These are phyloP conservation scores for Pheosia gnoma DNA, from an alignment of 2,888 invertebrate genomes.

Conservation along the genomic window DNA sequence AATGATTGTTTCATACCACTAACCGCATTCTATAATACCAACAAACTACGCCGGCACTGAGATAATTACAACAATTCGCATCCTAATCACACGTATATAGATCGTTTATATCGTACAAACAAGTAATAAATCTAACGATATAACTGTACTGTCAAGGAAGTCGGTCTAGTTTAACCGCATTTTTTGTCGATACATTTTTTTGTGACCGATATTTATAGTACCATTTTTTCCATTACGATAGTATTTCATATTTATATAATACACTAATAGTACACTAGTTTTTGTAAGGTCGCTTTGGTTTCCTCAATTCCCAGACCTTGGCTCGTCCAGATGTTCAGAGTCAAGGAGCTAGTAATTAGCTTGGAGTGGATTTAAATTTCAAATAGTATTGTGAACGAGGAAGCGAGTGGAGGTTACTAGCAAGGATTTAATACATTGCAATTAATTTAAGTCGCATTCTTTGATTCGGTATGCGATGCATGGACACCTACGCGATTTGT, in stretches of 20 bases:
- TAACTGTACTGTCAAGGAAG: slow-evolving; percentile 71
- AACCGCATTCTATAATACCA: slow-evolving; percentile 31
- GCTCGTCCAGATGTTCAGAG: slow-evolving; percentile 69
- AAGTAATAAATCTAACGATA: slow-evolving; percentile 46
- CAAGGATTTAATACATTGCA: slow-evolving; percentile 37
- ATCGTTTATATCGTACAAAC: slow-evolving; percentile 37
- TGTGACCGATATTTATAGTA: slow-evolving; percentile 52
- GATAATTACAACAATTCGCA: slow-evolving; percentile 33
- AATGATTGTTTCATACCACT: slow-evolving; percentile 17
- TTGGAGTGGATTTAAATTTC: slow-evolving; percentile 46
- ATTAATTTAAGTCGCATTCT: slow-evolving; percentile 26
- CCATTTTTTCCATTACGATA: slow-evolving; percentile 53
- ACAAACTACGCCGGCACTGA: slow-evolving; percentile 21
- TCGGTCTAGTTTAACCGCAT: slow-evolving; percentile 59
- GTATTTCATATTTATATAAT: slow-evolving; percentile 69
- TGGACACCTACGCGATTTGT: slow-evolving; percentile 5
- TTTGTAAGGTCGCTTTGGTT: slow-evolving; percentile 61
- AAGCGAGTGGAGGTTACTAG: slow-evolving; percentile 43
- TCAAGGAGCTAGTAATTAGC: slow-evolving; percentile 54
- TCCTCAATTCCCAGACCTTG: slow-evolving; percentile 77
- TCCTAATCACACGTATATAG: slow-evolving; percentile 29
- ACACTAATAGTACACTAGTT: slow-evolving; percentile 57
- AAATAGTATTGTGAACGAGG: slow-evolving; percentile 38
- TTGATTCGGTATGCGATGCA: slow-evolving; percentile 11
- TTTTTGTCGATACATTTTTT: slow-evolving; percentile 53